These are phyloP conservation scores for Drosophila pullipes DNA, from an alignment of 2,888 invertebrate genomes.

Conservation along the genomic window DNA sequence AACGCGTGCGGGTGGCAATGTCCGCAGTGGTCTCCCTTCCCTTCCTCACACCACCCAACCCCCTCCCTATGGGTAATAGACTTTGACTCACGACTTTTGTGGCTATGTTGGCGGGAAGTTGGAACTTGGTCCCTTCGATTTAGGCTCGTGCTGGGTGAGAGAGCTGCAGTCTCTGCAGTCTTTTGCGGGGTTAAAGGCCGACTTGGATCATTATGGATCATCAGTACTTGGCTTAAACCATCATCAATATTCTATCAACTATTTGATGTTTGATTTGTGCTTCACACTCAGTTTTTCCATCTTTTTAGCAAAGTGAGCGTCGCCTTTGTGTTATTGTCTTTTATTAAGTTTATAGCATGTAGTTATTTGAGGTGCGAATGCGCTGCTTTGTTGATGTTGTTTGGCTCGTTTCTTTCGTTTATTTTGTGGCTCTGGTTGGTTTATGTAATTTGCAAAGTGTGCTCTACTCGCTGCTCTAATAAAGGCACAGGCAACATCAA, in stretches of 20 bases:
- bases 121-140: conserved; percentile 41
- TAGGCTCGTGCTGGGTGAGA: conserved; percentile 75
- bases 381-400: conserved; percentile 47
- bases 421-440: conserved; percentile 19
- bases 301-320: conserved; percentile 34
- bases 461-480: conserved; percentile 62
- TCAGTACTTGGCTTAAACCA: conserved; percentile 21
- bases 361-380: conserved; percentile 64
- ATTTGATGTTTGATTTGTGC: conserved; percentile 68
- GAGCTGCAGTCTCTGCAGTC: conserved; percentile 36
- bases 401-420: conserved; percentile 44
- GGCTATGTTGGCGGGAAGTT: conserved; percentile 19
- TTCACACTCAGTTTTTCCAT: conserved; percentile 46
- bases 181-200: conserved; percentile 68
- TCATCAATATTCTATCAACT: conserved; percentile 69
- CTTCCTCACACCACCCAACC: background rate
- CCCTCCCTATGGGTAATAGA: background rate
- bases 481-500: conserved; percentile 53
- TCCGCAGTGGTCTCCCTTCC: conserved; percentile 9
- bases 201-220: conserved; percentile 16
- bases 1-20: conserved; percentile 72
- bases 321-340: conserved; percentile 14
- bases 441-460: conserved; percentile 76
- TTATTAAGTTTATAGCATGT: background rate
- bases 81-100: conserved; percentile 47